Percentiles rank a stretch among this genome's conserved stretches.
Evolutionary conservation across 2,888 invertebrate species (phyloP).

Genomic region (Fragum whitleyi): DNA sequence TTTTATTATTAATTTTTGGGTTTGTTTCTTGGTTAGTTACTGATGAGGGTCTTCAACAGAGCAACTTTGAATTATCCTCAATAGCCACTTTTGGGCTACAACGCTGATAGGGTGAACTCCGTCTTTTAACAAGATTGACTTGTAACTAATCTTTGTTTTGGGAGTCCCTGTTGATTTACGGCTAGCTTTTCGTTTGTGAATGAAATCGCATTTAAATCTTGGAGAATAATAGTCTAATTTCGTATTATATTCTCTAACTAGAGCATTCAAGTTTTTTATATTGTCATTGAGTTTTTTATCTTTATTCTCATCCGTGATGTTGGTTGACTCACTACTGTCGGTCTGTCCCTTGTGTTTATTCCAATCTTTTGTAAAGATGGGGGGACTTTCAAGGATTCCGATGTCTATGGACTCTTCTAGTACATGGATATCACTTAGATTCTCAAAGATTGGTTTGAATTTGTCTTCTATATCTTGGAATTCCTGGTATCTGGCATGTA

Average conservation of each 20-base stretch:
- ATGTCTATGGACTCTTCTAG: constrained; percentile 14
- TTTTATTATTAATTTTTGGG: too few relatives aligned
- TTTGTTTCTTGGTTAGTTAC: too few relatives aligned
- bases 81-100: constrained; percentile 1
- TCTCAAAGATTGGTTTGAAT: background rate
- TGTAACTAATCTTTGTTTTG: background rate
- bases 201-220: background rate
- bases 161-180: background rate
- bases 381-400: constrained; percentile 29
- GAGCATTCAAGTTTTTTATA: background rate
- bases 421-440: background rate
- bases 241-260: background rate
- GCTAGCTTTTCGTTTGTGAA: background rate
- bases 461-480: background rate
- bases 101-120: background rate
- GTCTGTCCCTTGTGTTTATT: background rate
- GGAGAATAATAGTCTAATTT: background rate
- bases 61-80: background rate
- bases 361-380: constrained; percentile 21
- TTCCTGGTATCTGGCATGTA: background rate
- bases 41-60: too few relatives aligned
- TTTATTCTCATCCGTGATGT: too few relatives aligned
- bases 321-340: background rate
- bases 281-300: background rate
- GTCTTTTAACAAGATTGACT: too few relatives aligned